Evolutionary conservation across 2,888 invertebrate species (phyloP), one percentile per base, ranked within the genome.

Genomic region (Erebia aethiops): DNA sequence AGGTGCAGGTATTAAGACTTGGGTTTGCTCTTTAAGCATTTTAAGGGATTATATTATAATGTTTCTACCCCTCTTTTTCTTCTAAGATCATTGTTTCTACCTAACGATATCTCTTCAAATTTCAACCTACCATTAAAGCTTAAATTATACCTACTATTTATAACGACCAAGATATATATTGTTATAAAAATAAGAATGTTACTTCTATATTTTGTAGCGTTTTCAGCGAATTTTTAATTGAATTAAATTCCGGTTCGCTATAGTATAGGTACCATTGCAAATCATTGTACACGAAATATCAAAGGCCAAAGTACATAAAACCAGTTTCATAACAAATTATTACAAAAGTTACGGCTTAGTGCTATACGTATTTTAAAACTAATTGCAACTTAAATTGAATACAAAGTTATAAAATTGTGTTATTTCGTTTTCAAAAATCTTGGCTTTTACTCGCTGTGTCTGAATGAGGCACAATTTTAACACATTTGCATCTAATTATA

Each of bases 301-400:
- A 52, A 41, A 60, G 41, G 35, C 58, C 41, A 60, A n/a, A 41
- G 41, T 60, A 16, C 60, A 60, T 16, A 60, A 60, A n/a, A 52
- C 52, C 52, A 52, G 16, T 52, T 52, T 52, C n/a, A 52, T 52
- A 16, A 52, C 52, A n/a, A 52, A 5, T 14, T 51, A n/a, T 51
- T 51, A 11, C 46, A 46, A 35, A 35, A 35, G 35, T 35, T 35
- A 35, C 35, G 35, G 35, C 35, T 35, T 35, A 35, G 35, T 35
- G 35, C 35, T 7, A 10, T 43, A 43, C 43, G 43, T 11, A 43
- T 43, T 43, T 43, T 43, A 43, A 35, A 35, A 35, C 35, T 5
- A 35, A 35, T 35, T 35, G 35, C 35, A 35, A 35, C 35, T 35
- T 35, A 35, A 35, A 35, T 35, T 7, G 35, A 35, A 35, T 35